Evolutionary conservation across 2,797 vertebrate genomes (phyloP).

Genomic region (Trichosurus vulpecula): DNA sequence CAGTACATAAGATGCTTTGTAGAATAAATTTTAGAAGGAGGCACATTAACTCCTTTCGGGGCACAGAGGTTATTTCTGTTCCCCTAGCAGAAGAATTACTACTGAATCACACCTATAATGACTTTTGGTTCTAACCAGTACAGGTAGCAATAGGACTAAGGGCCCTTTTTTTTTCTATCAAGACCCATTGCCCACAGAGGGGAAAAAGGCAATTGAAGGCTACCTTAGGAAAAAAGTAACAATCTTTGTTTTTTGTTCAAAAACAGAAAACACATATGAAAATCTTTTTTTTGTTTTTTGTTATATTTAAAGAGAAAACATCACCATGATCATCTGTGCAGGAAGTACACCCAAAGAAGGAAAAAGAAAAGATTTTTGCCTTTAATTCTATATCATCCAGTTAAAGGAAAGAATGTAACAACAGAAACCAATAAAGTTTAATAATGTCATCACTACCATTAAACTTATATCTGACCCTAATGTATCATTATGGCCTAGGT

Average conservation of each 20-base stretch:
- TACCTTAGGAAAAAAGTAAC: background rate
- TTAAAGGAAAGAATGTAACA: background rate
- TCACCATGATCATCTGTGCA: background rate
- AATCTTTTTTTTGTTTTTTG: background rate
- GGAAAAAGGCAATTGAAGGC: background rate
- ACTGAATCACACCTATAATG: background rate
- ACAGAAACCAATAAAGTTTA: background rate
- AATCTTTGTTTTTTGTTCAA: slow-evolving; percentile 1
- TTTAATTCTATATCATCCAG: background rate
- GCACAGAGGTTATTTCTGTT: background rate
- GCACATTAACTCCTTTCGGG: background rate
- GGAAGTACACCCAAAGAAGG: background rate
- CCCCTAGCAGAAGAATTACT: background rate
- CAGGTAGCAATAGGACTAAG: background rate
- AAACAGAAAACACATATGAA: background rate
- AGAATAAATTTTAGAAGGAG: background rate
- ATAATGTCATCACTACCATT: background rate
- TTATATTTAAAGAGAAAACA: background rate
- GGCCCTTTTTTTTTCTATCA: background rate
- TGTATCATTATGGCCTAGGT: background rate
- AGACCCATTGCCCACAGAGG: background rate
- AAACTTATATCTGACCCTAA: background rate
- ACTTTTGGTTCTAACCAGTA: background rate
- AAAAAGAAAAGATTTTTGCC: background rate
- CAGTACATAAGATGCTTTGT: background rate